phyloP scores from a whole-genome alignment of 2,113 vertebrate genomes.

The Melanerpes formicivorus region DNA sequence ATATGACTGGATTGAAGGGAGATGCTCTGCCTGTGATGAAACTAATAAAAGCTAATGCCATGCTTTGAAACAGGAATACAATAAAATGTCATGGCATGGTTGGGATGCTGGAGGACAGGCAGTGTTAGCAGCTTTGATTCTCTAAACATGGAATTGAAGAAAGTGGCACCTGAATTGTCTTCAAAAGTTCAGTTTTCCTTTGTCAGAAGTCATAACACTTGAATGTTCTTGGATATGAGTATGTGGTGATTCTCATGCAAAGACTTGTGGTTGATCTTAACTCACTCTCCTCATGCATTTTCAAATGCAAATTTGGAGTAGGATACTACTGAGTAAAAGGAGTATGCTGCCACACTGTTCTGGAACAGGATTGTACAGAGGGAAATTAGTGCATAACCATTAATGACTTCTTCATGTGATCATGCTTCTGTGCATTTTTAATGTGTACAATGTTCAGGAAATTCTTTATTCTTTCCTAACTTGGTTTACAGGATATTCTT shows the following conservation, averaged over 20 bases:
- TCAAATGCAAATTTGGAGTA: background rate
- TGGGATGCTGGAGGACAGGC: background rate
- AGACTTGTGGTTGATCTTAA: background rate
- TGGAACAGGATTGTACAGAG: background rate
- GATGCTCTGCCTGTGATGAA: background rate
- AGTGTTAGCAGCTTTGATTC: background rate
- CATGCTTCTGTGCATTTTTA: background rate
- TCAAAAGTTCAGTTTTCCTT: background rate
- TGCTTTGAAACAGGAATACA: background rate
- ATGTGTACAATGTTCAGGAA: background rate
- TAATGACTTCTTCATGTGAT: background rate
- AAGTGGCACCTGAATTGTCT: background rate
- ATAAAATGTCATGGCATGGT: background rate
- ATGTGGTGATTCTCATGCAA: background rate
- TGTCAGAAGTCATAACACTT: background rate
- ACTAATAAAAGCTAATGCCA: background rate
- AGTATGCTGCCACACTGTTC: background rate
- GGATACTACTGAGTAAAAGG: background rate
- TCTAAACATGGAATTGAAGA: accelerated
- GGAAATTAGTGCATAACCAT: background rate
- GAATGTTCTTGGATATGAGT: background rate
- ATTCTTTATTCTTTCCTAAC: background rate
- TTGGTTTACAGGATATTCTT: background rate
- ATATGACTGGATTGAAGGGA: background rate
- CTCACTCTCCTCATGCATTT: background rate